Evolutionary conservation across 2,113 vertebrate species (phyloP).

Genomic region (Genyomyrus donnyi): DNA sequence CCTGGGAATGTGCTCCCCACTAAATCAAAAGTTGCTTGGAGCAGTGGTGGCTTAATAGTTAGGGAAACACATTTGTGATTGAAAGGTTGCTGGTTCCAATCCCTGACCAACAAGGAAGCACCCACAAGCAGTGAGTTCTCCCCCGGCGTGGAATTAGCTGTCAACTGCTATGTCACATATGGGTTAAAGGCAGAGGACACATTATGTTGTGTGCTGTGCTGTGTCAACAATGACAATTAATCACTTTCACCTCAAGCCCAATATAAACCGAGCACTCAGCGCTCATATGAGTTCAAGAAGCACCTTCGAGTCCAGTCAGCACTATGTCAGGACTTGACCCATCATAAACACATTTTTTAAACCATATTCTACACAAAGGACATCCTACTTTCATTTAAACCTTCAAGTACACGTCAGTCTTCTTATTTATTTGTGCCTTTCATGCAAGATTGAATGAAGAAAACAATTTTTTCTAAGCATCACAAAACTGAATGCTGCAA

Average conservation of each 20-base stretch:
- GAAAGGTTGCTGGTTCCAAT: neutral
- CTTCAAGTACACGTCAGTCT: neutral
- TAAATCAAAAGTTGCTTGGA: neutral
- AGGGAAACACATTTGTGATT: too few species aligned
- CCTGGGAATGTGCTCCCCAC: neutral
- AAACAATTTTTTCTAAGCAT: neutral
- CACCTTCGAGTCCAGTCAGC: neutral
- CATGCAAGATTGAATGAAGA: neutral
- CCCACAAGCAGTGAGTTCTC: too few species aligned
- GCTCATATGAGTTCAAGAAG: neutral
- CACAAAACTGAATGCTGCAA: neutral
- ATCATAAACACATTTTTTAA: neutral
- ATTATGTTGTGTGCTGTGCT: neutral
- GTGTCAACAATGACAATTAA: neutral
- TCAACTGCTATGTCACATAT: neutral
- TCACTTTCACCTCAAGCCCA: neutral
- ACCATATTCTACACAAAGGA: neutral
- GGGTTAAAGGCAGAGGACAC: neutral
- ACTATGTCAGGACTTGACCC: neutral
- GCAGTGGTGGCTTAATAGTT: too few species aligned
- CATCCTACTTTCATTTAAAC: neutral
- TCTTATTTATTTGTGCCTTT: constrained; percentile 4
- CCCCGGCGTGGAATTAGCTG: neutral
- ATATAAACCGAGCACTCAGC: neutral
- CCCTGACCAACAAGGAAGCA: neutral